phyloP scores from a whole-genome alignment of 2,797 vertebrate species.

The Acipenser transmontanus region DNA sequence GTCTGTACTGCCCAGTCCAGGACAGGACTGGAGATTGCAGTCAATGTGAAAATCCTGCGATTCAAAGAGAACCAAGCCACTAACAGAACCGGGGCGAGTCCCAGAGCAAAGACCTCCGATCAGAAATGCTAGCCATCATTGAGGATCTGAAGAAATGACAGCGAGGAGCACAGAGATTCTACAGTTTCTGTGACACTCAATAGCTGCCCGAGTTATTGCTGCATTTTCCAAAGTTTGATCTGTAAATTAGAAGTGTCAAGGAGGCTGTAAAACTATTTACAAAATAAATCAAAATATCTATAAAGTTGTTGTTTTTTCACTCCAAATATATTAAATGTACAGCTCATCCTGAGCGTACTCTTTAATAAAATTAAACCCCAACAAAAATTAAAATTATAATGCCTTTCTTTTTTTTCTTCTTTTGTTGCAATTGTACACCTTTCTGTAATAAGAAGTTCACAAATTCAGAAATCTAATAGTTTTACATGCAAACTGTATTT shows the following conservation, averaged over 20 bases:
- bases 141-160: constrained; percentile 30
- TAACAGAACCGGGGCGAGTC: no score
- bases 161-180: constrained; percentile 64
- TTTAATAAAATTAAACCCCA: constrained; percentile 98
- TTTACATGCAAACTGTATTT: constrained; percentile 97
- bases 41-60: no score
- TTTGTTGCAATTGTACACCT: constrained; percentile 87
- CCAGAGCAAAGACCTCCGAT: neutral
- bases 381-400: constrained; percentile 93
- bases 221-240: constrained; percentile 82
- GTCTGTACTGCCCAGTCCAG: no score
- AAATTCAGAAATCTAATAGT: constrained; percentile 86
- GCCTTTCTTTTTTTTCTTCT: constrained; percentile 58
- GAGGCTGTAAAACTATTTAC: constrained; percentile 94
- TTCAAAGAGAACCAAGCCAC: no score
- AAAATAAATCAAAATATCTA: constrained; percentile 88
- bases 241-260: constrained; percentile 95
- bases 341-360: constrained; percentile 80
- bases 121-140: neutral
- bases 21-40: no score
- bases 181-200: constrained; percentile 99
- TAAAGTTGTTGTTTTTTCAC: constrained; percentile 81
- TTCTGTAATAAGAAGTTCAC: constrained; percentile 86
- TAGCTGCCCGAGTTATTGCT: constrained; percentile 99
- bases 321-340: constrained; percentile 99